Evolutionary conservation across 2,888 invertebrate species (phyloP).

Genomic region (Acanthosepion lycidas): DNA sequence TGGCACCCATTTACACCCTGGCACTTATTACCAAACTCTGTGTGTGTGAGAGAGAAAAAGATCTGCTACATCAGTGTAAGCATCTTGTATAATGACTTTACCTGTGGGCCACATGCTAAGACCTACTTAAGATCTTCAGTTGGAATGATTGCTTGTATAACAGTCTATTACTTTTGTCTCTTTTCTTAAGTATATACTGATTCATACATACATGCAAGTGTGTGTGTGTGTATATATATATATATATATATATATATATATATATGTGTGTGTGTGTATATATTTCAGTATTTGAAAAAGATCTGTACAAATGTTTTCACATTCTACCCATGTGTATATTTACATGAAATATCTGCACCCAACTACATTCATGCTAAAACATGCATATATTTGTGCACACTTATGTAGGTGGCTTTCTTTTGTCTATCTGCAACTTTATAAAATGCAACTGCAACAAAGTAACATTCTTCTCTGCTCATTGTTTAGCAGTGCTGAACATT

Average conservation of each 20-base stretch:
- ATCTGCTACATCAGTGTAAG: neutral
- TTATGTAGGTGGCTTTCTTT: neutral
- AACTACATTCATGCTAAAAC: neutral
- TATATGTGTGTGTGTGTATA: neutral
- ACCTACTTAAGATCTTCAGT: neutral
- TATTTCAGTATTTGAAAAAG: neutral
- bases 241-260: neutral
- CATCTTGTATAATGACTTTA: neutral
- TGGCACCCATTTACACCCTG: neutral
- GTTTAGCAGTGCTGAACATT: too few relatives aligned
- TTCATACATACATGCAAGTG: neutral
- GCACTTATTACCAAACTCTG: neutral
- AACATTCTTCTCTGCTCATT: too few relatives aligned
- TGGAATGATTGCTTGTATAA: neutral
- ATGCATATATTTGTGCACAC: neutral
- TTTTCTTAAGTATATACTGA: neutral
- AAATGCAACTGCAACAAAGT: neutral
- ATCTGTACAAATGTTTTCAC: too few relatives aligned
- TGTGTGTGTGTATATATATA: neutral
- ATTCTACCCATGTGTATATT: too few relatives aligned
- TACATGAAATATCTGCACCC: too few relatives aligned
- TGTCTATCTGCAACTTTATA: neutral
- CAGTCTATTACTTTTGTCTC: neutral
- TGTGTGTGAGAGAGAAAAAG: neutral
- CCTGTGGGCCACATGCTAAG: neutral